Conservation (phyloP, 2,797 vertebrate species). For the Coluber constrictor region DNA sequence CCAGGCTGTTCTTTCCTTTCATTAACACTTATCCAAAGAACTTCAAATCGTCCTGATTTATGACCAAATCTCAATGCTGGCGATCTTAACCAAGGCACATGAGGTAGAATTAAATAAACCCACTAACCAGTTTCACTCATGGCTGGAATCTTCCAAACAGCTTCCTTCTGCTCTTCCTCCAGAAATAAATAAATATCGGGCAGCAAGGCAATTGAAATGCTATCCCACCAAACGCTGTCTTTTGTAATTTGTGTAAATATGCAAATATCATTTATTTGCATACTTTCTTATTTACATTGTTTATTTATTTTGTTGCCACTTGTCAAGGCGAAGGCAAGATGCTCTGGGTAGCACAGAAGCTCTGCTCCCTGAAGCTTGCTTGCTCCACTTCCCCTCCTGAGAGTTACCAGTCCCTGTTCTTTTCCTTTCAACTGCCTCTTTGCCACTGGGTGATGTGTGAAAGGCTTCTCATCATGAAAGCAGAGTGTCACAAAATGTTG, state of each 20-base stretch:
- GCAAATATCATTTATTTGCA: not conserved
- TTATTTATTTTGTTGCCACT: not conserved
- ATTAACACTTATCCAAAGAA: not conserved
- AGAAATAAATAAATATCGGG: not conserved
- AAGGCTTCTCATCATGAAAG: not conserved
- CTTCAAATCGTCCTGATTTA: slow-evolving; percentile 1
- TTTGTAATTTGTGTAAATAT: not conserved
- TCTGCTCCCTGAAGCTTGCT: not conserved
- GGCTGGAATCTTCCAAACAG: not conserved
- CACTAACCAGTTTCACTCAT: not conserved
- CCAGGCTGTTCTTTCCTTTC: not conserved
- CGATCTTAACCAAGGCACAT: not conserved
- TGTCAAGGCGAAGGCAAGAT: not conserved
- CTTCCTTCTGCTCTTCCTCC: not conserved
- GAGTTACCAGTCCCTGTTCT: not conserved
- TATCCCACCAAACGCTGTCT: not conserved
- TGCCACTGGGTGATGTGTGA: not conserved
- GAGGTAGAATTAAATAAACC: not conserved
- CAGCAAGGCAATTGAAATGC: not conserved
- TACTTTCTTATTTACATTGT: not conserved
- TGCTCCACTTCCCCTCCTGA: not conserved
- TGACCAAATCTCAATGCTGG: not conserved
- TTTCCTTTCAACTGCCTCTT: not conserved
- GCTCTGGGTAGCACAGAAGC: not conserved
- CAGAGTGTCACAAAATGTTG: not conserved